Base-by-base conservation (phyloP, 2,797 vertebrate species). In the Silurus aristotelis region DNA sequence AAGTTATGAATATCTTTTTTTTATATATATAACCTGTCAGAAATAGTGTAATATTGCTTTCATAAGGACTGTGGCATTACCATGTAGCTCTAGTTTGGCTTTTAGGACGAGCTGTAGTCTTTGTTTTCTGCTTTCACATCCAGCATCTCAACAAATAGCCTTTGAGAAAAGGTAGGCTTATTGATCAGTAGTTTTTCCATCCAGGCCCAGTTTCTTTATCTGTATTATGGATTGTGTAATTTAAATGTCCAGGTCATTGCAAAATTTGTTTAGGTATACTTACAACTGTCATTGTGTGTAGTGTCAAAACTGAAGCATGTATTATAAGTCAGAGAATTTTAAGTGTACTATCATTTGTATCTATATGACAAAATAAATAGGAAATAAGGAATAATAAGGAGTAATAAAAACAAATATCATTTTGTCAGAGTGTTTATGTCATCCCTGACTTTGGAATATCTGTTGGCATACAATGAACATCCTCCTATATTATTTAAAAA, bases 1-100 rank as follows among this genome's bases (percentile, higher is more conserved):
- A 10, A 52, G 94, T 95, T 95, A 95, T 95, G 95, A 95, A 90
- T 90, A 91, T 87, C 87, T 92, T 91, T 92, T 93, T 90, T 92
- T 89, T 91, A 52, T 52, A 52, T 52, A 86, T 70, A 89, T 91
- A 90, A 89, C 83, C 82, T 85, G 89, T 87, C 82, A 89, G 48
- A 75, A 86, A 78, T 88, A 64, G 77, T 89, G 89, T 90, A 90
- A 85, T 83, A 85, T 88, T 89, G 89, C 91, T 90, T 90, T 79
- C 86, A 87, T 66, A 75, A 77, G 83, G 61, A 92, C 90, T 90
- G 87, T 89, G 89, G 88, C 88, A 90, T 93, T 91, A 90, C 87
- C 89, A 84, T 78, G 82, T 85, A 88, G 85, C 31, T 87, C 84
- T 85, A 84, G 61, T 88, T 85, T 81, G 31, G 73, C 79, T 85